Percentiles rank a stretch among this genome's conserved stretches.
Evolutionary conservation across 2,113 vertebrate genomes (phyloP).

Genomic region (Mellivora capensis): DNA sequence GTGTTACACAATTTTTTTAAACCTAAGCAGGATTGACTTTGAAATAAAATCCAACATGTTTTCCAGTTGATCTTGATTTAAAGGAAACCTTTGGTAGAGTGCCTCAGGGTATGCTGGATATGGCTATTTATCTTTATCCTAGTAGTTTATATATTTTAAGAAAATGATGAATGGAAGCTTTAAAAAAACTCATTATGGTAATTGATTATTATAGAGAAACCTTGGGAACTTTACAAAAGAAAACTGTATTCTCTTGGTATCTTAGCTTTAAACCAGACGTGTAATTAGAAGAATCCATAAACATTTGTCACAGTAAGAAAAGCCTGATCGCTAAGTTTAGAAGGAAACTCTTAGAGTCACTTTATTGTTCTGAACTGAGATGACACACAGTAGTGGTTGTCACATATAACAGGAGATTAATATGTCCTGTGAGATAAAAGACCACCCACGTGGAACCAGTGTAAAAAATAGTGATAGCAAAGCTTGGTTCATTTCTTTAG

Average conservation of each 20-base stretch:
- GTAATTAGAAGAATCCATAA: constrained; percentile 86
- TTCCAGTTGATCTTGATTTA: constrained; percentile 83
- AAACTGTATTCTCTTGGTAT: constrained; percentile 78
- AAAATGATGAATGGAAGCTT: constrained; percentile 86
- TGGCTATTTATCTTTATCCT: constrained; percentile 84
- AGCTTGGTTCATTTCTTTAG: neutral
- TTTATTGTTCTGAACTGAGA: constrained; percentile 76
- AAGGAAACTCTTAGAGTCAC: constrained; percentile 70
- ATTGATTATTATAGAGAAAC: constrained; percentile 86
- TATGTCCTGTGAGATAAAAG: constrained; percentile 68
- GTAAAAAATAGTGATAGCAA: neutral
- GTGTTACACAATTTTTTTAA: constrained; percentile 47
- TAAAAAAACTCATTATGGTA: constrained; percentile 88
- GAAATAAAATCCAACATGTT: constrained; percentile 81
- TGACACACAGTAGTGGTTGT: constrained; percentile 73
- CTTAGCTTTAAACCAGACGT: constrained; percentile 82
- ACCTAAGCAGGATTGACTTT: constrained; percentile 71
- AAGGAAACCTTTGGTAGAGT: constrained; percentile 71
- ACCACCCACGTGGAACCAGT: constrained; percentile 42
- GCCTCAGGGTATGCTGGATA: constrained; percentile 74
- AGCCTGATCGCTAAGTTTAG: constrained; percentile 74
- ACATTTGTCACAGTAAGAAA: constrained; percentile 83
- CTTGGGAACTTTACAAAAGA: constrained; percentile 81
- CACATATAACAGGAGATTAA: constrained; percentile 69
- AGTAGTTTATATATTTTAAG: constrained; percentile 86